Conservation (phyloP, 2,797 vertebrate genomes). For the Thripadectes ignobilis region DNA sequence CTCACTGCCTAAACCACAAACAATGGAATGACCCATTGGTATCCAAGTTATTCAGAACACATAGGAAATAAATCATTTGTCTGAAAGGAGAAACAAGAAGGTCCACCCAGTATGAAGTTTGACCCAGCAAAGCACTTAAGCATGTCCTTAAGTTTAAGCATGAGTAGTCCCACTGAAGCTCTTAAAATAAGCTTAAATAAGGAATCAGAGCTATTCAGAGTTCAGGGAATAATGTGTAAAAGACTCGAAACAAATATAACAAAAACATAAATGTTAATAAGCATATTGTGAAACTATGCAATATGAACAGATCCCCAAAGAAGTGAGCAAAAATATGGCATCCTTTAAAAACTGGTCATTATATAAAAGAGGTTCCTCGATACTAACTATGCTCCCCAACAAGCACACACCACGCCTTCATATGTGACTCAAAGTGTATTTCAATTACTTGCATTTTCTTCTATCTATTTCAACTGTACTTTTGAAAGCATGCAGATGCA, state of each 20-base stretch:
- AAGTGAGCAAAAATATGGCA: neutral
- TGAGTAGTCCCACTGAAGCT: neutral
- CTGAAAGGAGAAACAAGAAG: constrained; percentile 32
- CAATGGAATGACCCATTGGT: neutral
- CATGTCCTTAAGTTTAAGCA: neutral
- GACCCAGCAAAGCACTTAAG: constrained; percentile 21
- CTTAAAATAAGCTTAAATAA: neutral
- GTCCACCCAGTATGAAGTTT: neutral
- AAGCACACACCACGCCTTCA: neutral
- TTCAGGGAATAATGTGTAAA: neutral
- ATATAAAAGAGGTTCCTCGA: neutral
- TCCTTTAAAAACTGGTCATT: neutral
- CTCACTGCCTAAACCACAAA: neutral
- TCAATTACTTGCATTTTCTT: neutral
- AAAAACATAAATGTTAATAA: neutral
- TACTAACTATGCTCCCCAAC: neutral
- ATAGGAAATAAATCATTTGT: neutral
- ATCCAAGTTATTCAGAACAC: neutral
- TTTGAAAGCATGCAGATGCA: neutral
- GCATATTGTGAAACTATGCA: neutral
- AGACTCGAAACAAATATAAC: neutral
- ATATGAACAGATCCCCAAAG: neutral
- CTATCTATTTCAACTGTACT: neutral
- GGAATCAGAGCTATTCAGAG: neutral
- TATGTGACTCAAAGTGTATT: neutral